Conservation (phyloP, 2,797 vertebrate genomes). For the Amphiprion clarkii region DNA sequence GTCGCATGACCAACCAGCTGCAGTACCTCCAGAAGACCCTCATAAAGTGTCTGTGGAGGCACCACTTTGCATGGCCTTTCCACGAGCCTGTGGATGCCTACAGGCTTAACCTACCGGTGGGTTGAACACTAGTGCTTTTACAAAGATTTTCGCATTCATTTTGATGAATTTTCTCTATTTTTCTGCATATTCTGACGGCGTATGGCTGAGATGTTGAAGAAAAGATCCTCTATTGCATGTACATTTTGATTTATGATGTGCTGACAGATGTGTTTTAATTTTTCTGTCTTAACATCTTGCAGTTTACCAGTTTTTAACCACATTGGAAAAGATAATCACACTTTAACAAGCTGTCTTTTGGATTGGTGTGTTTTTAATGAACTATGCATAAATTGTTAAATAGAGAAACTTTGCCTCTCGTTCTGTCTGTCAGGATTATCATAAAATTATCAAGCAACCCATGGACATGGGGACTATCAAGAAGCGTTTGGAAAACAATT, state of each 20-base stretch:
- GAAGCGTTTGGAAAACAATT: slow-evolving; percentile 92
- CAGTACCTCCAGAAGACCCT: slow-evolving; percentile 94
- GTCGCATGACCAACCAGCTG: slow-evolving; percentile 93
- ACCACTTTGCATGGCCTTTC: slow-evolving; percentile 97
- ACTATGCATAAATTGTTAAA: not conserved
- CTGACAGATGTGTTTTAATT: not conserved
- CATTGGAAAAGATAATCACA: too few relatives aligned
- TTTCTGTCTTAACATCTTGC: not conserved
- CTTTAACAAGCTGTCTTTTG: too few relatives aligned
- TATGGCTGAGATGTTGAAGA: not conserved
- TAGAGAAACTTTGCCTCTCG: not conserved
- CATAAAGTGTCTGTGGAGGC: slow-evolving; percentile 93
- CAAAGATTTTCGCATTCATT: not conserved
- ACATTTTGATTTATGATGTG: not conserved
- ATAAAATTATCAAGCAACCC: slow-evolving; percentile 97
- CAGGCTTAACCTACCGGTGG: slow-evolving; percentile 92
- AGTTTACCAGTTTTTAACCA: too few relatives aligned
- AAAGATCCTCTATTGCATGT: not conserved
- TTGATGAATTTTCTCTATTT: not conserved
- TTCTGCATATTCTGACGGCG: not conserved
- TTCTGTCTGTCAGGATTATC: slow-evolving; percentile 88
- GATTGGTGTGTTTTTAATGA: not conserved
- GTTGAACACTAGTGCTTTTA: slow-evolving; percentile 26
- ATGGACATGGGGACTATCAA: slow-evolving; percentile 99
- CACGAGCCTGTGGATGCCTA: slow-evolving; percentile 92